Evolutionary conservation across 1,140 invertebrate species (phyloP).

Genomic region (Teleogryllus occipitalis): DNA sequence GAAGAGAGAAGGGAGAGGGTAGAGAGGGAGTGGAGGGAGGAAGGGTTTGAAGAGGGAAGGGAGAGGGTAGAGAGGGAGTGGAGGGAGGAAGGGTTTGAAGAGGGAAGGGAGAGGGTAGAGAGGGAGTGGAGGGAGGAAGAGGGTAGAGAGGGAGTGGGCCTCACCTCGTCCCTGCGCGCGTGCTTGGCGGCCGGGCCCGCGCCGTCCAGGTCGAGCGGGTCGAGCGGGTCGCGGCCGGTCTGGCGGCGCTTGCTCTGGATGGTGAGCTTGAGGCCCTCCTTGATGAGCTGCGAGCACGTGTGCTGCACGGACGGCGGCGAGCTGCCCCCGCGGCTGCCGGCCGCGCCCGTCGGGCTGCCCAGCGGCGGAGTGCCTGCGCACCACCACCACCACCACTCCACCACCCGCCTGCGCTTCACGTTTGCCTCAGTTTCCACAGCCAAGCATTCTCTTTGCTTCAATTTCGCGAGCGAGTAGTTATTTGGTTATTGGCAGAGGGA

Average conservation of each 20-base stretch:
- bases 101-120: too few relatives aligned
- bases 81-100: too few relatives aligned
- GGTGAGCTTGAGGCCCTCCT: slow-evolving; percentile 78
- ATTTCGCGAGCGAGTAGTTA: not conserved
- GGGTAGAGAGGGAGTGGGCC: too few relatives aligned
- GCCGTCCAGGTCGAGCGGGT: slow-evolving; percentile 17
- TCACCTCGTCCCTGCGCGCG: slow-evolving; percentile 51
- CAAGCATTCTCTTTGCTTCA: not conserved
- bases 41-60: too few relatives aligned
- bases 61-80: too few relatives aligned
- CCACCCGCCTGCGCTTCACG: too few relatives aligned
- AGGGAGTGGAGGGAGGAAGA: too few relatives aligned
- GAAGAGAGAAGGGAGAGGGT: too few relatives aligned
- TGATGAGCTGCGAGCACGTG: slow-evolving; percentile 83
- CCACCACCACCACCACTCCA: not conserved
- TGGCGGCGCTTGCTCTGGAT: slow-evolving; percentile 78
- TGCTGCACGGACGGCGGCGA: slow-evolving; percentile 59
- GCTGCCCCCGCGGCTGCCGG: slow-evolving; percentile 26
- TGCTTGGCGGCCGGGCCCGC: slow-evolving; percentile 35
- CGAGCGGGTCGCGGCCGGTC: slow-evolving; percentile 40
- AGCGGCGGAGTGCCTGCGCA: slow-evolving; percentile 3
- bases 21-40: too few relatives aligned
- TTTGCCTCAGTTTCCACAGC: too few relatives aligned
- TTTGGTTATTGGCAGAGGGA: too few relatives aligned
- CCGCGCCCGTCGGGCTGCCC: slow-evolving; percentile 8